phyloP scores from a whole-genome alignment of 2,113 vertebrate species.

The Semicossyphus pulcher region DNA sequence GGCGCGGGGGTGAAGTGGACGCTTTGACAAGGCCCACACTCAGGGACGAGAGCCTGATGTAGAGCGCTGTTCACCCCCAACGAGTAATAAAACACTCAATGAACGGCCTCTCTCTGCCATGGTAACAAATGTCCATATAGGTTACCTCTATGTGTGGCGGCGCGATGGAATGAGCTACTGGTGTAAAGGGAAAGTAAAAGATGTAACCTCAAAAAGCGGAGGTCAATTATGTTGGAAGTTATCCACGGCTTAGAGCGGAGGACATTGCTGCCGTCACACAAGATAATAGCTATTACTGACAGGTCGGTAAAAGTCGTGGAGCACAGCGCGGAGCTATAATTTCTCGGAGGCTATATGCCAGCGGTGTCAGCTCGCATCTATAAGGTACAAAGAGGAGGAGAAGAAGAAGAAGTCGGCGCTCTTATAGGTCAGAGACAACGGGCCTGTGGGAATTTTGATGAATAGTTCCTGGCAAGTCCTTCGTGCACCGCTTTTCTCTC shows the following conservation, averaged over 20 bases:
- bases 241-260: slow-evolving; percentile 53
- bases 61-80: slow-evolving; percentile 53
- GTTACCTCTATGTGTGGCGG: slow-evolving; percentile 18
- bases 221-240: slow-evolving; percentile 74
- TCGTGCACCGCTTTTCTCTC: slow-evolving; percentile 42
- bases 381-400: slow-evolving; percentile 27
- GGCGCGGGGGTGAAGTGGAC: slow-evolving; percentile 34
- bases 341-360: slow-evolving; percentile 58
- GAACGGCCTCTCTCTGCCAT: slow-evolving; percentile 57
- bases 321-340: slow-evolving; percentile 55
- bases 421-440: slow-evolving; percentile 64
- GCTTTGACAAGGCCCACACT: slow-evolving; percentile 46
- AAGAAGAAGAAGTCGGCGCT: neutral
- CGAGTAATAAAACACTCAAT: slow-evolving; percentile 64
- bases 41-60: slow-evolving; percentile 66
- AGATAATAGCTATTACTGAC: slow-evolving; percentile 68
- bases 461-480: slow-evolving; percentile 65
- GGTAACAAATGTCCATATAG: slow-evolving; percentile 64
- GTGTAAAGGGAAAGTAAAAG: slow-evolving; percentile 54
- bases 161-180: slow-evolving; percentile 41
- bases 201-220: slow-evolving; percentile 62
- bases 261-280: slow-evolving; percentile 52
- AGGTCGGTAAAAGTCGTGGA: slow-evolving; percentile 61
- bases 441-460: slow-evolving; percentile 45
- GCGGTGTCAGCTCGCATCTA: slow-evolving; percentile 62